Evolutionary conservation across 30 jellyfish, hydroid and myxozoan genomes (phyloP).

Genomic region (Chironex yamaguchii): DNA sequence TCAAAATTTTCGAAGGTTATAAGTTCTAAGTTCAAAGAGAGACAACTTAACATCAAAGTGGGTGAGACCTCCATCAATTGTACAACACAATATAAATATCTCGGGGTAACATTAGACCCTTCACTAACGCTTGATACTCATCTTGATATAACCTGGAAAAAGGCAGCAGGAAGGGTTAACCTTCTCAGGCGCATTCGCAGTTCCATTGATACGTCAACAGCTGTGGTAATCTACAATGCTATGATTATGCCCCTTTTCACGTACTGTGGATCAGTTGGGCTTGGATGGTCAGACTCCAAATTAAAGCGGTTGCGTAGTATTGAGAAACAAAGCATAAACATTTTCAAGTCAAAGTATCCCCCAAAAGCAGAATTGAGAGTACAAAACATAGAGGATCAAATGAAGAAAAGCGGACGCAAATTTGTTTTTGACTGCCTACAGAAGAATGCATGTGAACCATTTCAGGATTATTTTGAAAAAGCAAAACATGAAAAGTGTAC

Average conservation of each 20-base stretch:
- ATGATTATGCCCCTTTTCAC: constrained; percentile 28
- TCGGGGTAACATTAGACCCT: constrained; percentile 54
- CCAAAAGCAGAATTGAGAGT: constrained; percentile 49
- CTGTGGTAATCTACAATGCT: constrained; percentile 3
- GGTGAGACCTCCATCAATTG: constrained; percentile 33
- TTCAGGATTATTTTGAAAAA: constrained; percentile 17
- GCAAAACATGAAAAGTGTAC: neutral
- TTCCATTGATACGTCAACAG: constrained; percentile 23
- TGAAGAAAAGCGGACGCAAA: constrained; percentile 34
- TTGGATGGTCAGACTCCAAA: constrained; percentile 11
- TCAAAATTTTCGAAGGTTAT: too few relatives aligned
- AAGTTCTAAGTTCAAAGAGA: constrained; percentile 6
- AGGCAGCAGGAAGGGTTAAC: constrained; percentile 61
- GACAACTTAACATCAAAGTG: constrained; percentile 16
- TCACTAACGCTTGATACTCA: constrained; percentile 17
- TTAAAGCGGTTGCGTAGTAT: neutral
- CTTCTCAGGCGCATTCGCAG: constrained; percentile 48
- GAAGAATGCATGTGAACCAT: constrained; percentile 48
- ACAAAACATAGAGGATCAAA: constrained; percentile 41
- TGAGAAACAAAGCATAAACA: neutral
- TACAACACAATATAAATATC: constrained; percentile 33
- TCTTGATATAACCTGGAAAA: constrained; percentile 23
- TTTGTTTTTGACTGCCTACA: constrained; percentile 48
- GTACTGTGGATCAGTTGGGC: constrained; percentile 38
- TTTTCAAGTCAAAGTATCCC: constrained; percentile 18